Percentiles rank a stretch among this genome's conserved stretches.
These are phyloP conservation scores for Chloromyia formosa DNA, from an alignment of 2,888 invertebrate genomes.

Conservation along the genomic window DNA sequence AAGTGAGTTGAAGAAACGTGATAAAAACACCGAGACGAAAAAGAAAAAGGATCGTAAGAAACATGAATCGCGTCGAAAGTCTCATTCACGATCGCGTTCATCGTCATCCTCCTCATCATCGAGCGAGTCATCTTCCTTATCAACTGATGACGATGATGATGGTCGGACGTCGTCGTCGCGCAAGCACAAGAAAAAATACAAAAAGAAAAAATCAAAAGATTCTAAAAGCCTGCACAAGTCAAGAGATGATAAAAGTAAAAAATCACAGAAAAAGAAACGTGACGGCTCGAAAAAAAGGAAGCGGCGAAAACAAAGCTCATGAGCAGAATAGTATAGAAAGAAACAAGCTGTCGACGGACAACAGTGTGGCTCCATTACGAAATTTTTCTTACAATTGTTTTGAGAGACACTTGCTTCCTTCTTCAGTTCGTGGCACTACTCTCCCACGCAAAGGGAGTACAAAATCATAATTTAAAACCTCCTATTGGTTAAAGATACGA, in stretches of 20 bases:
- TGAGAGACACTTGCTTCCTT: too few species aligned
- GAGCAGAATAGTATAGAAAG: too few species aligned
- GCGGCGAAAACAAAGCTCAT: constrained; percentile 57
- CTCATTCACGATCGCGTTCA: constrained; percentile 22
- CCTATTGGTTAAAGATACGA: too few species aligned
- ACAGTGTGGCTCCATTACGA: too few species aligned
- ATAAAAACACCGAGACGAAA: constrained; percentile 41
- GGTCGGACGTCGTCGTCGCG: not conserved
- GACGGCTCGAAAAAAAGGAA: constrained; percentile 44
- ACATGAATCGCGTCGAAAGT: constrained; percentile 9
- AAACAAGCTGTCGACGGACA: too few species aligned
- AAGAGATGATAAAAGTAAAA: constrained; percentile 57
- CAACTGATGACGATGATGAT: not conserved
- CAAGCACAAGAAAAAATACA: not conserved
- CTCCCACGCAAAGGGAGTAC: too few species aligned
- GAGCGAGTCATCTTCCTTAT: constrained; percentile 27
- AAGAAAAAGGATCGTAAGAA: constrained; percentile 49
- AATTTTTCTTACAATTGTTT: too few species aligned
- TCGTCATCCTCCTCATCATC: not conserved
- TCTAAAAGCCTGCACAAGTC: constrained; percentile 51
- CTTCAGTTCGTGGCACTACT: too few species aligned
- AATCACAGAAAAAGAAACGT: constrained; percentile 56
- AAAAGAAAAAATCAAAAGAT: constrained; percentile 20
- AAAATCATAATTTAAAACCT: too few species aligned
- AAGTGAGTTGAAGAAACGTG: constrained; percentile 62